phyloP scores from a whole-genome alignment of 2,888 invertebrate genomes.

The Leptogaster cylindrica region DNA sequence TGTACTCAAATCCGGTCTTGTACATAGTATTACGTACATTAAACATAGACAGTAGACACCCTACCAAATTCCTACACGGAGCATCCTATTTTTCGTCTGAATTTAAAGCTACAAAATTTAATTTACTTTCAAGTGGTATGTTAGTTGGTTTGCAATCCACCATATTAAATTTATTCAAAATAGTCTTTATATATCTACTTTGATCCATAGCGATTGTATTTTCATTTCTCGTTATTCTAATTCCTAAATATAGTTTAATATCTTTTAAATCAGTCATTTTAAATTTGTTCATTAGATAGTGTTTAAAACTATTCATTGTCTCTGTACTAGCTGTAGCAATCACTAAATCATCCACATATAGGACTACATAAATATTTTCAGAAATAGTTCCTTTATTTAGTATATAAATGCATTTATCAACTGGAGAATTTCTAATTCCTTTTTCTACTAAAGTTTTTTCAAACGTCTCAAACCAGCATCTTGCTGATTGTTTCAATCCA shows the following conservation, averaged over 20 bases:
- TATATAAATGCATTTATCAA: slow-evolving; percentile 49
- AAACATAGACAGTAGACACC: too few relatives aligned
- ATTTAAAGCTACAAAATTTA: slow-evolving; percentile 50
- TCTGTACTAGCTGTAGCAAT: slow-evolving; percentile 44
- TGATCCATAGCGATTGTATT: background rate
- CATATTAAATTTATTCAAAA: slow-evolving; percentile 52
- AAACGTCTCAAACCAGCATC: slow-evolving; percentile 45
- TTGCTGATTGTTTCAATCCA: slow-evolving; percentile 46
- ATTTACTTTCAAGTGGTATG: slow-evolving; percentile 49
- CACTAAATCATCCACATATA: slow-evolving; percentile 36
- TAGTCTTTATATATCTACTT: slow-evolving; percentile 38
- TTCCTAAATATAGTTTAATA: slow-evolving; percentile 48
- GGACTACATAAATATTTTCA: slow-evolving; percentile 43
- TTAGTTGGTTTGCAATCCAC: slow-evolving; percentile 47
- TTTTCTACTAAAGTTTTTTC: slow-evolving; percentile 43
- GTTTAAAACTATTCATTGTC: slow-evolving; percentile 47
- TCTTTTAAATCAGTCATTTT: slow-evolving; percentile 49
- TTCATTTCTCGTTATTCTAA: slow-evolving; percentile 44
- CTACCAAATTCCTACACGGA: slow-evolving; percentile 47
- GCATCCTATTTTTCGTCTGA: slow-evolving; percentile 49
- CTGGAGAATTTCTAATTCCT: slow-evolving; percentile 45
- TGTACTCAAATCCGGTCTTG: slow-evolving; percentile 44
- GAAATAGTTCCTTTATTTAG: slow-evolving; percentile 20
- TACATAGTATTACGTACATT: slow-evolving; percentile 47
- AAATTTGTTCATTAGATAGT: slow-evolving; percentile 48